Conservation (phyloP, 1,140 invertebrate genomes). For the Chelonus insularis region DNA sequence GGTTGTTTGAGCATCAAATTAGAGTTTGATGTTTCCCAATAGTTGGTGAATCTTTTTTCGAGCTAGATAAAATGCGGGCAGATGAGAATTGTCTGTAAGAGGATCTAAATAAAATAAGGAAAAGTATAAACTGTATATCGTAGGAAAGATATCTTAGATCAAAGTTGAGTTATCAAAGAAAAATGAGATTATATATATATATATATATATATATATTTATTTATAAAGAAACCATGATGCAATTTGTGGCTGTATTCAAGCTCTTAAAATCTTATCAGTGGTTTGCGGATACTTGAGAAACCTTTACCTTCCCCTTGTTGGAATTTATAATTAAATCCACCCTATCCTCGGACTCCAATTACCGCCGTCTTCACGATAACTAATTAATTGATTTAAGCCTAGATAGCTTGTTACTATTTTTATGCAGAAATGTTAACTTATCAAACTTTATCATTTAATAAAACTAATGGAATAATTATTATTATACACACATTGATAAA, state of each 20-base stretch:
- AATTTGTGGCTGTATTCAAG: conserved; percentile 19
- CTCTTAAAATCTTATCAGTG: conserved; percentile 17
- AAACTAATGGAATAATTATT: too few species aligned
- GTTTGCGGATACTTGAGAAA: background rate
- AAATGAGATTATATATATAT: too few species aligned
- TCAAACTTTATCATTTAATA: too few species aligned
- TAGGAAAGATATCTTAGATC: background rate
- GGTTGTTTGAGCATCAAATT: background rate
- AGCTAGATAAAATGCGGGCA: background rate
- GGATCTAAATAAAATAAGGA: background rate
- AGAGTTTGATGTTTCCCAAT: background rate
- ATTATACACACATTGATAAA: too few species aligned
- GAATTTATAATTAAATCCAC: conserved; percentile 24
- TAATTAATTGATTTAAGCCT: conserved; percentile 15
- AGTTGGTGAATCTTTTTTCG: background rate
- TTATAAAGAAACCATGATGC: background rate
- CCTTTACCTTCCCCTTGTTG: background rate
- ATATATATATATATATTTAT: too few species aligned
- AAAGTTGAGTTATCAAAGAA: too few species aligned
- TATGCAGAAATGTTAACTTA: too few species aligned
- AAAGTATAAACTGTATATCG: background rate
- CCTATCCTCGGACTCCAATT: conserved; percentile 17
- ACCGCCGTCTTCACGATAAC: conserved; percentile 8
- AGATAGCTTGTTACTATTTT: background rate
- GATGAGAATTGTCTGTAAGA: background rate